Conservation (phyloP, 2,113 vertebrate genomes). For the Sterna hirundo region DNA sequence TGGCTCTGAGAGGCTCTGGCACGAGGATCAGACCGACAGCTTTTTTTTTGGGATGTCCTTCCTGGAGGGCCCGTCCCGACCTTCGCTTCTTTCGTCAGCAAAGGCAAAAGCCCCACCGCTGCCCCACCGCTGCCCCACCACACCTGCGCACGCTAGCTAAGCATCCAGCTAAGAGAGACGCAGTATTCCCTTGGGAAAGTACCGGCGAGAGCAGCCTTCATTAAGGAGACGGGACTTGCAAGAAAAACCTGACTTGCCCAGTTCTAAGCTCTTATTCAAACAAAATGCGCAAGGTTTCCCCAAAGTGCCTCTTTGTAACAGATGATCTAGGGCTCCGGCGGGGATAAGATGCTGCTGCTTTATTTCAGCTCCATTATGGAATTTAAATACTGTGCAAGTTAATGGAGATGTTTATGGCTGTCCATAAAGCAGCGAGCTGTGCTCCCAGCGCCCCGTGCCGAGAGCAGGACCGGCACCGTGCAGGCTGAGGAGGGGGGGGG, state of each 20-base stretch:
- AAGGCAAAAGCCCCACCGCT: not conserved
- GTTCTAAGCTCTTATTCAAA: not conserved
- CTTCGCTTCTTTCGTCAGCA: not conserved
- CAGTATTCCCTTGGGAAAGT: not conserved
- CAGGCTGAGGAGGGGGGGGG: not conserved
- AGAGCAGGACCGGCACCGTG: not conserved
- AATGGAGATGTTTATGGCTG: not conserved
- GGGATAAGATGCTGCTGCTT: not conserved
- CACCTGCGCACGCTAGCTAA: not conserved
- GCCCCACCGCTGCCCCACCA: not conserved
- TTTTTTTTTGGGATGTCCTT: not conserved
- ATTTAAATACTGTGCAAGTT: not conserved
- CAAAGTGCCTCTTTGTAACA: not conserved
- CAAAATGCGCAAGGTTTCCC: accelerated
- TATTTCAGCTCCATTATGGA: not conserved
- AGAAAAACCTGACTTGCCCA: not conserved
- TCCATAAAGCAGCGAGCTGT: not conserved
- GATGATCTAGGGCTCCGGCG: not conserved
- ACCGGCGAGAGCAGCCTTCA: too few relatives aligned
- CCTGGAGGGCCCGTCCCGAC: not conserved
- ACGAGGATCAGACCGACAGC: not conserved
- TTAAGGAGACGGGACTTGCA: not conserved
- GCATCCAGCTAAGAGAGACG: not conserved
- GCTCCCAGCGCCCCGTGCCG: not conserved
- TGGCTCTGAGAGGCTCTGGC: not conserved